These are phyloP conservation scores for Rhynchonycteris naso DNA, from an alignment of 2,797 vertebrate genomes.

Conservation along the genomic window DNA sequence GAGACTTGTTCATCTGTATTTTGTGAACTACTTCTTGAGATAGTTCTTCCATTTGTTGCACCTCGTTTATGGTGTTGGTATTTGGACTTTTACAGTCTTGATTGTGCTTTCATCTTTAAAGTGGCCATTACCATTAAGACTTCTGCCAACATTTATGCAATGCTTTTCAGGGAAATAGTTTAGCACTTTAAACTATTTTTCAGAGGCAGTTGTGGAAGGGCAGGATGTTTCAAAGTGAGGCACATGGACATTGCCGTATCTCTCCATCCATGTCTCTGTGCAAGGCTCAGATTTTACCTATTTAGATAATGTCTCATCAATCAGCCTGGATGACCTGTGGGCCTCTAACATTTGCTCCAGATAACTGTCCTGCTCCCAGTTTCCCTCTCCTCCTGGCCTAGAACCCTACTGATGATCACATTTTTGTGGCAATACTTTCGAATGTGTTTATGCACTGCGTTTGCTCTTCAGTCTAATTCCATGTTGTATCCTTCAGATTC, in stretches of 20 bases:
- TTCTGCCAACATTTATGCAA: background rate
- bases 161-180: background rate
- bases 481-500: background rate
- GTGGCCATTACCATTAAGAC: background rate
- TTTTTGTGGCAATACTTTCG: background rate
- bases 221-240: background rate
- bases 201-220: background rate
- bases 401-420: background rate
- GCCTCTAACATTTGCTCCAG: background rate
- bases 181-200: background rate
- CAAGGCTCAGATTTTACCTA: background rate
- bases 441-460: background rate
- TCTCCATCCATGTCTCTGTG: background rate
- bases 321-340: background rate
- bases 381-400: background rate
- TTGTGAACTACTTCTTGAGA: background rate
- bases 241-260: background rate
- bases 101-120: background rate
- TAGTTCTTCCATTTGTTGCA: background rate
- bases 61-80: background rate
- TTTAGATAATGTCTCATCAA: background rate
- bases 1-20: background rate
- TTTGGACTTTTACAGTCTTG: background rate
- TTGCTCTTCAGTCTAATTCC: slow-evolving; percentile 29
- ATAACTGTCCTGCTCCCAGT: background rate